phyloP scores from a whole-genome alignment of 2,113 vertebrate genomes.

The Lichenostomus cassidix region DNA sequence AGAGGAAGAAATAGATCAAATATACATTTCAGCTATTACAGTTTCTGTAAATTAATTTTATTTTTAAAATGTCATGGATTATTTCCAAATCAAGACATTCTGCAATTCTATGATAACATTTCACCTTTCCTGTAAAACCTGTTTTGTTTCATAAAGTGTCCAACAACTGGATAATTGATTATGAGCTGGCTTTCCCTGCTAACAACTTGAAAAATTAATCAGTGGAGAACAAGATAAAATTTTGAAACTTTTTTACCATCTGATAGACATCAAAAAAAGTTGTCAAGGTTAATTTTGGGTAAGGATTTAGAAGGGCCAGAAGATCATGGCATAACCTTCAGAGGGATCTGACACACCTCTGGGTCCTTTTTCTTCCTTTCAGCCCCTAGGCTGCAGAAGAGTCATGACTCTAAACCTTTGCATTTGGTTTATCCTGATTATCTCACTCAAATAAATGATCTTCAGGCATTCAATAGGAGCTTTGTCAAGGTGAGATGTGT shows the following conservation, averaged over 20 bases:
- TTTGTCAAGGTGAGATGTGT: background rate
- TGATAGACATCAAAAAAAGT: background rate
- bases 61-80: background rate
- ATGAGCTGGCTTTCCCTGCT: background rate
- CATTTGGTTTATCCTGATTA: background rate
- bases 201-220: background rate
- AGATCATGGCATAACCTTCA: background rate
- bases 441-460: background rate
- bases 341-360: background rate
- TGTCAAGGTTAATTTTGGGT: background rate
- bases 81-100: background rate
- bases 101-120: background rate
- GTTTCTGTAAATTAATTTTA: background rate
- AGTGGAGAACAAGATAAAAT: background rate
- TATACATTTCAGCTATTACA: background rate
- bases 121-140: background rate
- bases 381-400: background rate
- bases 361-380: background rate
- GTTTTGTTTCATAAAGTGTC: background rate
- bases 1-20: background rate
- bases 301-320: background rate
- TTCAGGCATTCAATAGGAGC: background rate
- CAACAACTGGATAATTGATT: background rate
- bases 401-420: background rate
- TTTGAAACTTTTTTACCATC: background rate